Conservation (phyloP, 2,113 vertebrate genomes). For the Macquaria australasica region DNA sequence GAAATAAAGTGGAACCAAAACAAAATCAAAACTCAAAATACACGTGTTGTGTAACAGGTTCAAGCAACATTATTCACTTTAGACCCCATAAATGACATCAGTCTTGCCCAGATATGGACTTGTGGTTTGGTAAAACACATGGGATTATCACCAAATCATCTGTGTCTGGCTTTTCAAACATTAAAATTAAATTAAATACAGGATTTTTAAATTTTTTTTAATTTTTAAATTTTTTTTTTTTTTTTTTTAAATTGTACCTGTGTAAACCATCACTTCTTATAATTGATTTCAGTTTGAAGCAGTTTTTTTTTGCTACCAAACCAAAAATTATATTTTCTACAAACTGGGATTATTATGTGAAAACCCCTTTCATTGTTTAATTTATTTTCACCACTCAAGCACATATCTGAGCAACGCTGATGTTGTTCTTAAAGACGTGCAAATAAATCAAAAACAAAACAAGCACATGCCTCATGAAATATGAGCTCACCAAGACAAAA, state of each 20-base stretch:
- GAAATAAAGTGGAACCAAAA: conserved; percentile 40
- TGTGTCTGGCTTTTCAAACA: conserved; percentile 6
- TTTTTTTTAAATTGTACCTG: too few species aligned
- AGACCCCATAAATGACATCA: conserved; percentile 54
- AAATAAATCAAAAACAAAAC: conserved; percentile 63
- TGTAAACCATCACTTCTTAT: neutral
- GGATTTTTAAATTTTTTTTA: too few species aligned
- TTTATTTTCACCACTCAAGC: neutral
- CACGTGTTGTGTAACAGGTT: conserved; percentile 1
- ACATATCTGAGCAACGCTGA: conserved; percentile 63
- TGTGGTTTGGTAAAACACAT: neutral
- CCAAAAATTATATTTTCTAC: neutral
- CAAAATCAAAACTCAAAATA: conserved; percentile 29
- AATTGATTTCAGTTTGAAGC: neutral
- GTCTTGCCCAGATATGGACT: conserved; percentile 48
- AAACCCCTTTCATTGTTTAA: too few species aligned
- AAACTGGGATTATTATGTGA: neutral
- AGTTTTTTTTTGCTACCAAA: neutral
- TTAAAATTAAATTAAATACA: too few species aligned
- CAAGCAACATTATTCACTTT: conserved; percentile 33
- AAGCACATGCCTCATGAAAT: conserved; percentile 67
- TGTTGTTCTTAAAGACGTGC: conserved; percentile 22
- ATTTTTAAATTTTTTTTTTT: too few species aligned
- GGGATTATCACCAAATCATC: conserved; percentile 22
- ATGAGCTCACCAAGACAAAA: conserved; percentile 67